Base-by-base conservation (phyloP, 1,140 invertebrate genomes). In the Zaprionus ornatus region DNA sequence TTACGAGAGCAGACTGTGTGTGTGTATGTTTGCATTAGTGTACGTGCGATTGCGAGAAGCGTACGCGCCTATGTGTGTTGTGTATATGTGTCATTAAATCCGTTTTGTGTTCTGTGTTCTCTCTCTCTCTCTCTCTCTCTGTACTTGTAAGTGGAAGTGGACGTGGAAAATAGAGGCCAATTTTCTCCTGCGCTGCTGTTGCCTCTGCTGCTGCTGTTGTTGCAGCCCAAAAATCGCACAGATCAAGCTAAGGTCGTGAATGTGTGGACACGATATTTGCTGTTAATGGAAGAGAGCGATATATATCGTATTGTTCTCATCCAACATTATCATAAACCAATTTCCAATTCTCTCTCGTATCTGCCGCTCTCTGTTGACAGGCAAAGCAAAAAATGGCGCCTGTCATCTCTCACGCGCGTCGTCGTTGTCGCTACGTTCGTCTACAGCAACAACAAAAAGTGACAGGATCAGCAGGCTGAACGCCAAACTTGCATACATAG, bases 341-440 rank as follows among this genome's bases (percentile, higher is more conserved):
- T 68, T 73, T 23, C 27, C 67, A 50, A 68, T 69, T 66, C 61
- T 40, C 35, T n/a, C 45, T 56, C 35, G 32, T 62, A 45, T 67
- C 4, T 32, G 10, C 50, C 45, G 21, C 35, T 50, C 27, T 55
- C 42, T 55, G 50, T 70, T 72, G 74, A 63, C 79, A 74, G 59
- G 25, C 59, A 65, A 23, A 40, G 72, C 69, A 75, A 80, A 45
- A 86, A 85, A 85, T 82, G 82, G 82, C 82, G 82, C 66, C 52
- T 86, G 74, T 85, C 82, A 85, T 40, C 71, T 80, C 67, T 56
- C 52, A 75, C 54, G 63, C 65, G 70, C 73, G 82, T 82, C 62
- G 60, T 37, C 37, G 48, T 23, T 29, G 25, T 69, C 57, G 15
- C 35, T 25, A 19, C 48, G 40, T 21, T 57, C 55, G 55, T 6